These are phyloP conservation scores for Nesidiocoris tenuis DNA, from an alignment of 2,888 invertebrate genomes.

Conservation along the genomic window DNA sequence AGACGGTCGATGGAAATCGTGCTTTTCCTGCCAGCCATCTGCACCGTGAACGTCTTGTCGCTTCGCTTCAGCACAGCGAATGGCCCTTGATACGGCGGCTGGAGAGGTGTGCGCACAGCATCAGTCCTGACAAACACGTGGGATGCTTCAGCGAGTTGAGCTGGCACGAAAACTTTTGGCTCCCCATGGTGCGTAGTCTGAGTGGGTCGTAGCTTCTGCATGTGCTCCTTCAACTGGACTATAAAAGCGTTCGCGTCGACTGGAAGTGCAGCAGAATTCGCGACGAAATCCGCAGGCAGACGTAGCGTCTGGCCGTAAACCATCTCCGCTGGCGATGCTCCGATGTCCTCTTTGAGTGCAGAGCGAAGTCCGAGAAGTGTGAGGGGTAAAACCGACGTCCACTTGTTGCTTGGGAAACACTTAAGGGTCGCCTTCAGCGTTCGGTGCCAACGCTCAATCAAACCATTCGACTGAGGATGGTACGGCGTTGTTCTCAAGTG, in stretches of 20 bases:
- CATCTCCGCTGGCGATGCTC: slow-evolving; percentile 52
- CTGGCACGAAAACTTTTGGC: slow-evolving; percentile 3
- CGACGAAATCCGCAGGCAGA: slow-evolving; percentile 52
- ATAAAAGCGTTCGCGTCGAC: slow-evolving; percentile 6
- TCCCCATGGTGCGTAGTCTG: background rate
- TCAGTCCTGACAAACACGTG: slow-evolving; percentile 32
- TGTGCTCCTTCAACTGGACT: background rate
- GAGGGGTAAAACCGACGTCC: slow-evolving; percentile 30
- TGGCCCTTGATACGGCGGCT: slow-evolving; percentile 31
- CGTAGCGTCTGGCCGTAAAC: slow-evolving; percentile 52
- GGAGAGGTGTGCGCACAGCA: background rate
- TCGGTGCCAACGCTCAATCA: slow-evolving; percentile 39
- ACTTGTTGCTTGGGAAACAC: background rate
- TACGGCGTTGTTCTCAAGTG: background rate
- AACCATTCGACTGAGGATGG: too few relatives aligned
- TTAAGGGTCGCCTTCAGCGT: slow-evolving; percentile 37
- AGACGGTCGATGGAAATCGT: slow-evolving; percentile 21
- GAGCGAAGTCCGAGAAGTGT: slow-evolving; percentile 38
- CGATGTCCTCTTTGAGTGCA: slow-evolving; percentile 22
- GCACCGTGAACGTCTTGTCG: slow-evolving; percentile 18
- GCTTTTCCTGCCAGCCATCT: background rate
- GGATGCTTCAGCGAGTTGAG: background rate
- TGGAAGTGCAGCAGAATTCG: background rate
- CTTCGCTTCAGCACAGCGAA: slow-evolving; percentile 4
- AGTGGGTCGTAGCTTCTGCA: background rate